These are phyloP conservation scores for Laothoe populi DNA, from an alignment of 2,888 invertebrate species.

Conservation along the genomic window DNA sequence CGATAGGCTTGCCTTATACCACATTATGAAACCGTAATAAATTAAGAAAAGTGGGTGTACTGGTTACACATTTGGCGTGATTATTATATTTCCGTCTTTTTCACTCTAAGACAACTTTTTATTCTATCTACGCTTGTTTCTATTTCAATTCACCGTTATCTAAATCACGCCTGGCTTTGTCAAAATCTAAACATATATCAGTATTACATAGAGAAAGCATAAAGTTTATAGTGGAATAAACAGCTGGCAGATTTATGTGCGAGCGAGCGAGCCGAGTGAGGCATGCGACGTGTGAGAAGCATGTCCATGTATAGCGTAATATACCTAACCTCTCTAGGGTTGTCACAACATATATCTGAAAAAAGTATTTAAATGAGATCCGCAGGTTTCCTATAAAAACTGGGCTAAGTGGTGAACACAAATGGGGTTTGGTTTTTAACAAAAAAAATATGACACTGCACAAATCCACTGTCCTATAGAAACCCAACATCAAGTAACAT, in stretches of 20 bases:
- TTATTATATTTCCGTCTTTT: too few species aligned
- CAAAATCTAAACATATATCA: neutral
- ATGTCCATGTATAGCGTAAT: conserved; percentile 8
- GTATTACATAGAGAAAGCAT: neutral
- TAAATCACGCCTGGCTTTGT: neutral
- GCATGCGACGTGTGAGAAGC: neutral
- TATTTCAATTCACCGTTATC: too few species aligned
- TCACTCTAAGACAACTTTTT: too few species aligned
- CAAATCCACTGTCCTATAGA: too few species aligned
- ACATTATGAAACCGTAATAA: too few species aligned
- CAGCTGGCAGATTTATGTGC: conserved; percentile 8
- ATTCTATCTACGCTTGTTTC: too few species aligned
- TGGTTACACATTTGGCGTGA: too few species aligned
- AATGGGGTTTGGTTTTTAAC: too few species aligned
- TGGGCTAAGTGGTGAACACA: too few species aligned
- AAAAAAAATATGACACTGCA: neutral
- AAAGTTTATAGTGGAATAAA: conserved; percentile 7
- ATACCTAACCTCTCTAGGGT: neutral
- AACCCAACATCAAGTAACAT: too few species aligned
- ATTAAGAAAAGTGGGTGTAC: too few species aligned
- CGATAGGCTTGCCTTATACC: too few species aligned
- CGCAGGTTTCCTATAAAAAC: neutral
- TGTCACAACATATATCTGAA: neutral
- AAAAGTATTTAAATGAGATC: neutral
- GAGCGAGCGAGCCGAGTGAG: conserved; percentile 1